Base-by-base conservation (phyloP, 2,113 vertebrate species). In the Mystacornis crossleyi region DNA sequence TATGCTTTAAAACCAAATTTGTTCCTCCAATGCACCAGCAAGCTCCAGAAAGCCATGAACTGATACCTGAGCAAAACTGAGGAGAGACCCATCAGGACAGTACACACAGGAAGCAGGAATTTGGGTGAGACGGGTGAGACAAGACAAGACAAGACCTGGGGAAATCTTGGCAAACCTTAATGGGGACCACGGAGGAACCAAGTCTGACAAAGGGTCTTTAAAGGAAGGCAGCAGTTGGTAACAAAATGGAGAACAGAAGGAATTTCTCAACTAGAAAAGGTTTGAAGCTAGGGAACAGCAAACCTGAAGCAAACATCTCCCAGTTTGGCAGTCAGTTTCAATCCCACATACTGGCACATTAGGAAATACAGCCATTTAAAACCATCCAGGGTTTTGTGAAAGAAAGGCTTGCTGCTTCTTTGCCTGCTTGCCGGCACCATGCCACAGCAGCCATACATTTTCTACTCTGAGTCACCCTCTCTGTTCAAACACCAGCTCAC, bases 401-500 rank as follows among this genome's bases (percentile, higher is more conserved):
- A 79, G n/a, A 75, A 81, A 85, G 26, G 48, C 40, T 81, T 60
- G 48, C 14, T 83, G 42, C 36, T 66, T 23, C 55, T 78, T 43
- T 36, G 47, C 73, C 47, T 66, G 50, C 42, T 47, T 70, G 65
- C 57, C 61, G 92, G 82, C 53, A 89, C 12, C 65, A 80, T 0
- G 0, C 58, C 81, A 89, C 71, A 84, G 73, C 84, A 93, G 84
- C 88, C 77, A 92, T 50, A 40, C 62, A 87, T 71, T 45, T 92
- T 75, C 79, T 73, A 21, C 55, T 69, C 81, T 95, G 95, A 96
- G 80, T 97, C 95, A 97, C 57, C 8, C 1, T 14, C 77, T 80
- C 86, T 81, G 42, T 91, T 96, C 92, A 89, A 93, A 94, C 43
- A 92, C 24, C 66, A 87, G 25, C 64, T 96, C 81, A 61, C 10